Base-by-base conservation (phyloP, 2,113 vertebrate genomes). In the Noturus placidus region DNA sequence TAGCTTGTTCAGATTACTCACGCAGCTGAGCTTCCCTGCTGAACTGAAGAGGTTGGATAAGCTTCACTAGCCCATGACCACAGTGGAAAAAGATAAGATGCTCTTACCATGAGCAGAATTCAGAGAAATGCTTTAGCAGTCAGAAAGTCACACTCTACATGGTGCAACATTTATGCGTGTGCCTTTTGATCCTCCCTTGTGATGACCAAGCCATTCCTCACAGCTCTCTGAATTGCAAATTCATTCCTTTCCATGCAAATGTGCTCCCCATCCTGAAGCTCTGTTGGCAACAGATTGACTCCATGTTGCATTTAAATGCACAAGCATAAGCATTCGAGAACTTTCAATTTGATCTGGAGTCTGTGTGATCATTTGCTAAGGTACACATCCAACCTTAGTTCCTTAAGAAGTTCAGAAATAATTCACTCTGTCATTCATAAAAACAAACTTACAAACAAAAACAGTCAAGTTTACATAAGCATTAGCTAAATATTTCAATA, bases 201-300 rank as follows among this genome's bases (percentile, higher is more conserved):
- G 57, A 77, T 6, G 25, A 50, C 74, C 42, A 50, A 77, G 11
- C 74, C 74, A 50, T 77, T 77, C n/a, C 42, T 50, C 74, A 77
- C 25, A 50, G 50, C 42, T 50, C 22, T 14, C 25, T 27, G 46
- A 80, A 91, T 89, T 92, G 80, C 80, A 89, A 91, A 87, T 87
- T 87, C 81, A 84, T 77, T 82, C 87, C 33, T 72, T 72, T 84
- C 57, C 38, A 59, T 42, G 13, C 50, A 69, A 61, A 81, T 84
- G 11, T 67, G 46, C 13, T 63, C n/a, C 38, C 22, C 35, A 50
- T 76, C 30, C 46, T 56, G 22, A 72, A 6, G 10, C 50, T 30
- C 57, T 86, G 42, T 63, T 56, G 46, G 19, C 82, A 42, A 46
- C 56, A 76, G 33, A 30, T 30, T 33, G 42, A 38, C 57, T 65